Evolutionary conservation across 2,797 vertebrate genomes (phyloP), one percentile per base, ranked within the genome.

Genomic region (Gymnocypris eckloni): DNA sequence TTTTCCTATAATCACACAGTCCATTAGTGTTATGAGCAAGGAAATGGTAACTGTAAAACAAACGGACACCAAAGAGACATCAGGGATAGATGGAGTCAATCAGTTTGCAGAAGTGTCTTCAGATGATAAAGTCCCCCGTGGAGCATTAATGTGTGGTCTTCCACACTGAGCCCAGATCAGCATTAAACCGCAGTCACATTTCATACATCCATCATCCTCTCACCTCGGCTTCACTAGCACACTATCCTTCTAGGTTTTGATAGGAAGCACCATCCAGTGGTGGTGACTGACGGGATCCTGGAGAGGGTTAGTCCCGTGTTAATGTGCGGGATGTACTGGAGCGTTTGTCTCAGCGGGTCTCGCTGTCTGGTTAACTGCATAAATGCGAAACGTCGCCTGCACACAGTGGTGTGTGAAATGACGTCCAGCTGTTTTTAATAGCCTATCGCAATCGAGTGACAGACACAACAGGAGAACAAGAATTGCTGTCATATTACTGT

Each of bases 291-390:
- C 87, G 79, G 91, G 61, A 33, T 91, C 91, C 87, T 79, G 25
- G 73, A 13, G 92, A 88, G 92, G 43, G 90, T 56, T 72, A 66
- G 11, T 76, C n/a, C 70, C 13, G 89, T 89, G 93, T 91, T 94
- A 93, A 93, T 91, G 89, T 86, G 87, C 16, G 89, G 76, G 79
- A 83, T 81, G 25, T 83, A 28, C 86, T 66, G 85, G 64, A 76
- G 84, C 37, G 43, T 79, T 78, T 79, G 72, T 87, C 86, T 61
- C 89, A 81, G 86, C 83, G 28, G 83, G 86, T 84, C 73, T 81
- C 50, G 52, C 80, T 5, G 73, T 59, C 54, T 66, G 75, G 54
- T 84, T 79, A 86, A 79, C 76, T 45, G 72, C 43, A 54, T 61
- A 69, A 87, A 88, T 75, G 28, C 50, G 56, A 64, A 87, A 75